Evolutionary conservation across 2,888 invertebrate species (phyloP).

Genomic region (Scaeva pyrastri): DNA sequence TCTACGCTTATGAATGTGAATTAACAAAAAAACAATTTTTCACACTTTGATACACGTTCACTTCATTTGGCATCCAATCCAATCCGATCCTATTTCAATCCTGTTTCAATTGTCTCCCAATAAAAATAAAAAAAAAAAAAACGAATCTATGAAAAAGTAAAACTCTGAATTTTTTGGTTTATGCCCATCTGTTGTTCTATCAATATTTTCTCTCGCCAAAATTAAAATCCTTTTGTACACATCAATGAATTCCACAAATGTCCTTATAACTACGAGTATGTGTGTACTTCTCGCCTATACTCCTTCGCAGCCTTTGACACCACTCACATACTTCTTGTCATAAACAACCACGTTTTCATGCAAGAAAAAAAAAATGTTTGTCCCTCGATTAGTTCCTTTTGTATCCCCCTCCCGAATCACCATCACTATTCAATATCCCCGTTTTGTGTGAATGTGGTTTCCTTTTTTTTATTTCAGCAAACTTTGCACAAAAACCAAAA

Average conservation of each 20-base stretch:
- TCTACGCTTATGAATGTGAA: background rate
- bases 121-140: background rate
- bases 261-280: too few species aligned
- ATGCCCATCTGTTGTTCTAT: conserved; percentile 37
- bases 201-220: conserved; percentile 28
- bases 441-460: conserved; percentile 1
- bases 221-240: conserved; percentile 40
- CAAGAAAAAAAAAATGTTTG: background rate
- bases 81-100: conserved; percentile 31
- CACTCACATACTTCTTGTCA: conserved; percentile 11
- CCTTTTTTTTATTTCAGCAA: background rate
- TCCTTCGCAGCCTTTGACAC: background rate
- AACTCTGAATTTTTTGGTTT: conserved; percentile 10
- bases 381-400: conserved; percentile 4
- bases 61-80: conserved; percentile 32
- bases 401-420: background rate
- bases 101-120: background rate
- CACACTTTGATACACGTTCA: conserved; percentile 22
- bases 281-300: background rate
- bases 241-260: conserved; percentile 21
- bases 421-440: background rate
- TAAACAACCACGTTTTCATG: background rate
- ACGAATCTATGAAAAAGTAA: too few species aligned
- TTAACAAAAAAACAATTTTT: conserved; percentile 1
- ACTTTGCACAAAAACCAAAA: conserved; percentile 3